Conservation (phyloP, 1,140 invertebrate species). For the Musca vetustissima region DNA sequence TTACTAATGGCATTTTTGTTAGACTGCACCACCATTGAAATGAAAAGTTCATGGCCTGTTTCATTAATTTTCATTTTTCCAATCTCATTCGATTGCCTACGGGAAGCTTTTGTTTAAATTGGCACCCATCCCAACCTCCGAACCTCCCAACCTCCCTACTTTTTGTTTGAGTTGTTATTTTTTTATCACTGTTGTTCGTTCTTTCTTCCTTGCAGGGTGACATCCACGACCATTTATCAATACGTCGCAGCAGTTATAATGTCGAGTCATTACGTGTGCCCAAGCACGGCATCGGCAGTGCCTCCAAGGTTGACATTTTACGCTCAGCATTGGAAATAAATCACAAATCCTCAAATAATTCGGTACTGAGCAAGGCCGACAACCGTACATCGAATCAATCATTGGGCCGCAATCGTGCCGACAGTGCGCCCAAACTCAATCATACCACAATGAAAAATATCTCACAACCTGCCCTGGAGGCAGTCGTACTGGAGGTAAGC, state of each 20-base stretch:
- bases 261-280: slow-evolving; percentile 48
- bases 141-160: neutral
- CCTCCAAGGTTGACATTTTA: slow-evolving; percentile 67
- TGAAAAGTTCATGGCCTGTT: neutral
- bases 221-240: slow-evolving; percentile 54
- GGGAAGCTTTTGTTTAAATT: neutral
- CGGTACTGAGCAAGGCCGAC: slow-evolving; percentile 54
- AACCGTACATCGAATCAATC: slow-evolving; percentile 59
- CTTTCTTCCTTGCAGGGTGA: slow-evolving; percentile 40
- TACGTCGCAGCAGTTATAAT: slow-evolving; percentile 55
- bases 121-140: neutral
- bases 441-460: slow-evolving; percentile 61
- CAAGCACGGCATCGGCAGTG: slow-evolving; percentile 57
- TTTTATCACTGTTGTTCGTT: slow-evolving; percentile 11
- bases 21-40: too few species aligned
- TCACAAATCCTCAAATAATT: slow-evolving; percentile 57
- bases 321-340: slow-evolving; percentile 67
- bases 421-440: slow-evolving; percentile 64
- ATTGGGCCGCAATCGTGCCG: slow-evolving; percentile 58
- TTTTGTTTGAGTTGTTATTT: slow-evolving; percentile 21
- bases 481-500: slow-evolving; percentile 56
- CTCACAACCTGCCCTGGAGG: slow-evolving; percentile 60
- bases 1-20: too few species aligned
- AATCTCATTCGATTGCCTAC: too few species aligned
- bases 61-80: neutral